Base-by-base conservation (phyloP, 2,888 invertebrate genomes). In the Ectemnius lituratus region DNA sequence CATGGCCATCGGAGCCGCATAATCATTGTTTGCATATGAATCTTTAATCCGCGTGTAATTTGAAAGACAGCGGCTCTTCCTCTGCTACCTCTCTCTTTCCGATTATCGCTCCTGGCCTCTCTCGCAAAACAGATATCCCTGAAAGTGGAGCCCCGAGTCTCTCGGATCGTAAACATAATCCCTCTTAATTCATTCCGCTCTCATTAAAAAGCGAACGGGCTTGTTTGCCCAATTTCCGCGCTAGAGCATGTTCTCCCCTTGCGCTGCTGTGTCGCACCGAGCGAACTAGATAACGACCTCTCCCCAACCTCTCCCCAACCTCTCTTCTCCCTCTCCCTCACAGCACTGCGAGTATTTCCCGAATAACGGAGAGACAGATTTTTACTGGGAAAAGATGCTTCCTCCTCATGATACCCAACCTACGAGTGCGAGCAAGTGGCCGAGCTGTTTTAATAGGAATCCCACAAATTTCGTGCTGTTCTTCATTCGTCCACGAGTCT, bases 21-120 rank as follows among this genome's bases (percentile, higher is more conserved):
- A 67, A 74, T 74, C 47, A 63, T 61, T 52, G 20, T 57, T 65
- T 58, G 65, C 65, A 13, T 57, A 46, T 65, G 58, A 57, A 65
- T 65, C 52, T 58, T 65, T 65, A 65, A 65, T 65, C 37, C 62
- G 16, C 58, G 20, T 20, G 20, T 58, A 58, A 58, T 58, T 61
- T 45, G 61, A 16, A 28, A 61, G 61, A n/a, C 27, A 27, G 61
- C 27, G 23, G 23, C 18, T 18, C 18, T 58, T 20, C 20, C 14
- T 18, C n/a, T 58, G 13, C 20, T 20, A 13, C 2, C 20, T 23
- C 59, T 59, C 59, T 59, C 59, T 59, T 23, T 59, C 23, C 23
- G 18, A 20, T 23, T 59, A 16, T 59, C 27, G 16, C 59, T 23
- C 20, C 14, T 23, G 52, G 11, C 52, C 52, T 16, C 52, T 14